Conservation (phyloP, 2,797 vertebrate species). For the Paratrypauchen microcephalus region DNA sequence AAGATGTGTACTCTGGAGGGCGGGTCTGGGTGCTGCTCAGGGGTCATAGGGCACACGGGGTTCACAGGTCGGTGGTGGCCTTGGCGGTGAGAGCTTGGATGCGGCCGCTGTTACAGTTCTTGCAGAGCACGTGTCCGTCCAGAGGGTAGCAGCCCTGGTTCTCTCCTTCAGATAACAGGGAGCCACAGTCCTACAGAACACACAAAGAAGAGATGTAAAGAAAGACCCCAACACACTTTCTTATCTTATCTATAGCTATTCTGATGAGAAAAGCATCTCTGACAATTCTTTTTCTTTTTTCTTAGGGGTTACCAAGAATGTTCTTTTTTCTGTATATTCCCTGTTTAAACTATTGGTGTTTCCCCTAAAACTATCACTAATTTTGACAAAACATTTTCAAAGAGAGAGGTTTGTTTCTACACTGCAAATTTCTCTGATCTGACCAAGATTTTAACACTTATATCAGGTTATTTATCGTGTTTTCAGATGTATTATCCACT, state of each 20-base stretch:
- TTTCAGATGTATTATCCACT: too few relatives aligned
- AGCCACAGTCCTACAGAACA: conserved; percentile 87
- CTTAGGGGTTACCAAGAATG: conserved; percentile 3
- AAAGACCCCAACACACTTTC: not conserved
- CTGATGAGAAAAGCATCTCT: too few relatives aligned
- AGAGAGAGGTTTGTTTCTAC: too few relatives aligned
- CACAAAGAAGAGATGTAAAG: not conserved
- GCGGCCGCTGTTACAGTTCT: conserved; percentile 92
- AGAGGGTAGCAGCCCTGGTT: conserved; percentile 98
- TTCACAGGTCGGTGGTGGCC: conserved; percentile 97
- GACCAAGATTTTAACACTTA: too few relatives aligned
- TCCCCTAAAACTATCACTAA: not conserved
- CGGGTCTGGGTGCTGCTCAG: conserved; percentile 43
- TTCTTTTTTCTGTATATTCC: not conserved
- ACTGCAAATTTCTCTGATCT: too few relatives aligned
- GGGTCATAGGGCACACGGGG: conserved; percentile 49
- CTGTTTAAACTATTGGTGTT: not conserved
- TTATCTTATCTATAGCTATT: too few relatives aligned
- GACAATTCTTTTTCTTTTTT: not conserved
- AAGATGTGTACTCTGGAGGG: not conserved
- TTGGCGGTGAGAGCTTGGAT: conserved; percentile 97
- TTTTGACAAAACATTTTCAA: not conserved
- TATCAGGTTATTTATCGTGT: too few relatives aligned
- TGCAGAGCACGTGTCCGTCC: conserved; percentile 97
- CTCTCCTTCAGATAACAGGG: conserved; percentile 95